Evolutionary conservation across 37 sponge, comb jelly and placozoan genomes (phyloP).

Genomic region (Dysidea cf. avara): DNA sequence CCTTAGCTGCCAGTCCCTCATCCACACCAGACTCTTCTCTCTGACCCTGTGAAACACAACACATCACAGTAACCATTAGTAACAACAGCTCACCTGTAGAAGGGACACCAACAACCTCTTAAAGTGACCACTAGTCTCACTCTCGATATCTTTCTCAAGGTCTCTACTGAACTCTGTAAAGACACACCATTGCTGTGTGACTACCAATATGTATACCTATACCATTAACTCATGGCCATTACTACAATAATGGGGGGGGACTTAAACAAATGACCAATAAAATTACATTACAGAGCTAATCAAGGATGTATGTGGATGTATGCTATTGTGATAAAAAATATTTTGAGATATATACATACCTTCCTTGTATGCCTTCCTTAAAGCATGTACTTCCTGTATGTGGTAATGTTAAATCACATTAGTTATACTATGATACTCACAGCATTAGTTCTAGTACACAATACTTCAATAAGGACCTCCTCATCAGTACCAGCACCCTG

Average conservation of each 20-base stretch:
- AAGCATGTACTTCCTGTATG: background rate
- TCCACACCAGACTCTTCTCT: constrained; percentile 6
- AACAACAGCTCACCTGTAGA: constrained; percentile 7
- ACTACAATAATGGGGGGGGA: background rate
- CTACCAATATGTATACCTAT: background rate
- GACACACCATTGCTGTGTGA: too few species aligned
- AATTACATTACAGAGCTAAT: too few species aligned
- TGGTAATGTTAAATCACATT: background rate
- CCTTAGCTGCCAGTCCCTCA: constrained; percentile 29
- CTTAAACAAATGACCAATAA: background rate
- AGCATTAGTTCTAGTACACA: constrained; percentile 76
- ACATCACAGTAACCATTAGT: background rate
- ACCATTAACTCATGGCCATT: constrained; percentile 2
- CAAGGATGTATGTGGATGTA: background rate
- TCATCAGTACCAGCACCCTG: constrained; percentile 85
- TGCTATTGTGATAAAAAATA: background rate
- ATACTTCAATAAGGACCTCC: constrained; percentile 76
- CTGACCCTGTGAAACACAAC: constrained; percentile 28
- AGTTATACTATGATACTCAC: background rate
- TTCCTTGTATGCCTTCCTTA: constrained; percentile 6
- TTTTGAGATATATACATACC: background rate
- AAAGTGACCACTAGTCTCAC: constrained; percentile 71
- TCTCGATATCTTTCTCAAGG: constrained; percentile 66
- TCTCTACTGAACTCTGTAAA: constrained; percentile 36
- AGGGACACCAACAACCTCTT: constrained; percentile 58